phyloP scores from a whole-genome alignment of 2,797 vertebrate species.

The Percopsis omiscomaycus region DNA sequence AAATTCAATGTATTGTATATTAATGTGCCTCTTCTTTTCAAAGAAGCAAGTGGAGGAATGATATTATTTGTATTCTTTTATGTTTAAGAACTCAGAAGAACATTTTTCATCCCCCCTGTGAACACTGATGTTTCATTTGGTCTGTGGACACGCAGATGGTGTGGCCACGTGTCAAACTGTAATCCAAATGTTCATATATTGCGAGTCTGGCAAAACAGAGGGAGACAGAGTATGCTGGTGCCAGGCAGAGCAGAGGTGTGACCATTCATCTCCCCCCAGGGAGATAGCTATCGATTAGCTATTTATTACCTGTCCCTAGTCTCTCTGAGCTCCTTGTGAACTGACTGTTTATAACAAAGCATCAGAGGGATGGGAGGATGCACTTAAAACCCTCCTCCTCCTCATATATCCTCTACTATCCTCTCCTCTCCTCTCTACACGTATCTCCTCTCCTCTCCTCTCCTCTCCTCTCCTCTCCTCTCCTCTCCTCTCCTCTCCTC shows the following conservation, averaged over 20 bases:
- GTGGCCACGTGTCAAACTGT: neutral
- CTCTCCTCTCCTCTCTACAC: neutral
- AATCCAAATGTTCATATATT: constrained; percentile 14
- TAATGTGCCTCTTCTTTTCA: neutral
- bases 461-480: no score
- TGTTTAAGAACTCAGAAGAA: neutral
- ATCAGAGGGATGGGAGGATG: constrained; percentile 28
- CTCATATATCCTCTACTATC: neutral
- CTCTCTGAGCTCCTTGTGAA: constrained; percentile 33
- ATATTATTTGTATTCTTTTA: no score
- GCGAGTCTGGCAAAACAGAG: neutral
- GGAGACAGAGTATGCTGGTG: constrained; percentile 1
- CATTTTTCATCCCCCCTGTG: neutral
- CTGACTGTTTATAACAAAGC: constrained; percentile 35
- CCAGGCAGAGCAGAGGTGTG: constrained; percentile 13
- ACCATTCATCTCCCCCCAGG: constrained; percentile 36
- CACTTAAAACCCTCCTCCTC: constrained; percentile 21
- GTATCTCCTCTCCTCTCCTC: no score
- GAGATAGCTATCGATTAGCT: constrained; percentile 58
- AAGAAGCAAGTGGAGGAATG: no score
- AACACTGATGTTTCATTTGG: neutral
- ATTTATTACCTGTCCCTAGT: constrained; percentile 45
- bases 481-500: neutral
- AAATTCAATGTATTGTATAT: neutral
- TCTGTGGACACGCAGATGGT: neutral